These are phyloP conservation scores for Nestor notabilis DNA, from an alignment of 2,113 vertebrate genomes.

Conservation along the genomic window DNA sequence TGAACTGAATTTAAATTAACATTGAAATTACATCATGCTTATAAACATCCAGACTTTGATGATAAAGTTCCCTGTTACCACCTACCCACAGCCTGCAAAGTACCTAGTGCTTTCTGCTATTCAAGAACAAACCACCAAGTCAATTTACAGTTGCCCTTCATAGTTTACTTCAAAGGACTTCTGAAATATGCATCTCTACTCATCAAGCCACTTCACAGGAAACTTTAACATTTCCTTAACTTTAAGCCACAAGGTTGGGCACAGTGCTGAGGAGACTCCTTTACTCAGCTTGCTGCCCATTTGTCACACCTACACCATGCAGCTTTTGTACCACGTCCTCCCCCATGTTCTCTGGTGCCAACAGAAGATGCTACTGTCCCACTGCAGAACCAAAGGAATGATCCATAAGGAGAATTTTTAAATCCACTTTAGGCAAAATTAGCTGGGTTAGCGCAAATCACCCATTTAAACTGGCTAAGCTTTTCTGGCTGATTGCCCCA, in stretches of 20 bases:
- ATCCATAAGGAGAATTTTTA: not conserved
- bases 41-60: not conserved
- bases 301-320: not conserved
- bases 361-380: not conserved
- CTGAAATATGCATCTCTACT: not conserved
- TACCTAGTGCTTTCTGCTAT: not conserved
- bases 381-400: not conserved
- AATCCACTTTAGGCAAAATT: conserved; percentile 4
- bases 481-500: conserved; percentile 30
- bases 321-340: not conserved
- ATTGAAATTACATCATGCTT: not conserved
- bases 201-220: not conserved
- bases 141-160: not conserved
- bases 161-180: not conserved
- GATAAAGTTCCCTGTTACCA: not conserved
- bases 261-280: not conserved
- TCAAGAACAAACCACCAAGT: not conserved
- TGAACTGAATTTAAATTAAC: not conserved
- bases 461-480: not conserved
- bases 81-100: not conserved
- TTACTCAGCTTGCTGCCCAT: not conserved
- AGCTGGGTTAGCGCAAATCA: conserved; percentile 23
- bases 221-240: not conserved
- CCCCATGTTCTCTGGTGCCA: not conserved
- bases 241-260: not conserved